phyloP scores from a whole-genome alignment of 2,113 vertebrate species.

The Rhinoderma darwinii region DNA sequence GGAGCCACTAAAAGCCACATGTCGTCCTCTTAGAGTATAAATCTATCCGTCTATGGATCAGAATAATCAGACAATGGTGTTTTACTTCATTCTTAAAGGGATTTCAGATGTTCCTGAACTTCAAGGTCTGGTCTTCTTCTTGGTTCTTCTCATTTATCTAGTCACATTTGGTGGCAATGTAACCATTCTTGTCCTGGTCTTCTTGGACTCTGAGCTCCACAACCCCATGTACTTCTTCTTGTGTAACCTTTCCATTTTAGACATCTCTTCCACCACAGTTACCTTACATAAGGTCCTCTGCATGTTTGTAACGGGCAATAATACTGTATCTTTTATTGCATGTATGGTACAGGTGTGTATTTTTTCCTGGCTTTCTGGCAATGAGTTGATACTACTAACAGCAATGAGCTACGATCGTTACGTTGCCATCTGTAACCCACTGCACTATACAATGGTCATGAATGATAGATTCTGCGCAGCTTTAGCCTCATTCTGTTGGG shows the following conservation, averaged over 20 bases:
- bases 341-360: conserved; percentile 33
- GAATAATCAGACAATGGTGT: neutral
- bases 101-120: conserved; percentile 33
- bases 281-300: conserved; percentile 6
- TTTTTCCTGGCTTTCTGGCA: conserved; percentile 27
- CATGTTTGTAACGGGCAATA: neutral
- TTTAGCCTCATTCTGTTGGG: conserved; percentile 30
- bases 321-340: neutral
- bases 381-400: conserved; percentile 53
- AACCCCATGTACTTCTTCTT: conserved; percentile 51
- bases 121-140: conserved; percentile 11
- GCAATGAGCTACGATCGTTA: conserved; percentile 59
- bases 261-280: conserved; percentile 14
- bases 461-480: conserved; percentile 2
- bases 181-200: conserved; percentile 34
- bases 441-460: conserved; percentile 53
- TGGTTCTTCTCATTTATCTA: conserved; percentile 40
- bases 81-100: conserved; percentile 31
- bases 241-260: conserved; percentile 40
- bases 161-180: conserved; percentile 29
- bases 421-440: conserved; percentile 59
- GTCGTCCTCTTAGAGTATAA: neutral
- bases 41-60: neutral
- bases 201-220: conserved; percentile 11
- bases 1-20: neutral